Percentiles rank a stretch among this genome's conserved stretches.
Conservation (phyloP, 2,113 vertebrate genomes). For the Nyctereutes procyonoides region DNA sequence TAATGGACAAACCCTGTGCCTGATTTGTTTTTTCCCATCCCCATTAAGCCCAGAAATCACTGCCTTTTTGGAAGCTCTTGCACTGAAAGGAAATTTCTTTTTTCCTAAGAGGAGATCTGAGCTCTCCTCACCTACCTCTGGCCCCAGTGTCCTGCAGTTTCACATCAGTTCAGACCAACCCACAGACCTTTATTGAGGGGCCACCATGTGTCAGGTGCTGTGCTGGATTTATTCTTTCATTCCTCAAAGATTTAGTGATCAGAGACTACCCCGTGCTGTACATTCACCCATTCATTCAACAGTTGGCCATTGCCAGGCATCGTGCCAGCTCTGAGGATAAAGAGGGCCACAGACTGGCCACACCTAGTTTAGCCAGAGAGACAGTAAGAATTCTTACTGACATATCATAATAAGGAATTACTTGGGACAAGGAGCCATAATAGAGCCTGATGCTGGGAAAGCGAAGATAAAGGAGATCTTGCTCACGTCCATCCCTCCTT, state of each 20-base stretch:
- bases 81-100: constrained; percentile 20
- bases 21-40: not conserved
- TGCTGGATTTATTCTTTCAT: not conserved
- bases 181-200: not conserved
- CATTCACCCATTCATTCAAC: not conserved
- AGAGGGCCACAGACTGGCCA: not conserved
- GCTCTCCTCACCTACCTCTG: accelerated
- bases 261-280: not conserved
- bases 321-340: not conserved
- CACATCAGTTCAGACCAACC: not conserved
- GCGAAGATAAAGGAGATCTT: not conserved
- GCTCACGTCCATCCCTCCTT: not conserved
- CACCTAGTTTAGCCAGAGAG: not conserved
- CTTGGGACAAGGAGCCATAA: not conserved
- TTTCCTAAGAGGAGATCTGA: not conserved
- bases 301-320: not conserved
- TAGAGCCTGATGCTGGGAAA: not conserved
- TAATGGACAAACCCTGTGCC: not conserved
- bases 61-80: not conserved
- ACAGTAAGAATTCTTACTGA: not conserved
- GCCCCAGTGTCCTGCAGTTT: not conserved
- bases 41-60: not conserved
- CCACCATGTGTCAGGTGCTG: not conserved
- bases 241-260: not conserved
- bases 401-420: not conserved